Base-by-base conservation (phyloP, 1,140 invertebrate genomes). In the Acromyrmex charruanus region DNA sequence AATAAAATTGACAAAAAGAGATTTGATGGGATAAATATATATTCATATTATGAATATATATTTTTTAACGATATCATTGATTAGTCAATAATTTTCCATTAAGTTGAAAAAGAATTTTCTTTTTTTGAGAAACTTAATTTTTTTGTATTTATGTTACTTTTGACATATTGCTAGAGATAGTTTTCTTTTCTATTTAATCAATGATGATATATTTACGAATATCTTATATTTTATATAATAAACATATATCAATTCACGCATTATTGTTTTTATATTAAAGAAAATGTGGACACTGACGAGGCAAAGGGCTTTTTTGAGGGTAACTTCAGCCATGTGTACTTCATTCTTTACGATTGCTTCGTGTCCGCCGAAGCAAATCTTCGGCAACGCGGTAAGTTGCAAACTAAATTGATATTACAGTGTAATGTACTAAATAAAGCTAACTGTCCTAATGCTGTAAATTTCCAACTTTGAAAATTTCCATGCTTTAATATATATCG, bases 241-340 rank as follows among this genome's bases (percentile, higher is more conserved):
- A 63, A 69, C 0, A 74, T 14, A 0, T 53, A 12, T 35, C 31
- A 53, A 82, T 79, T 28, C 12, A 10, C n/a, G 10, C 12, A 51
- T 51, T 51, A 51, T 51, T 66, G 21, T 81, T 68, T 82, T 49
- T 71, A 51, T 91, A 91, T 94, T 95, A 61, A 96, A 99, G 99
- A 99, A 95, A 98, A 98, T 96, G 98, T 98, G 94, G 98, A 99
- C 93, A 96, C 96, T 74, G 96, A 97, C 89, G 99, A 99, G 96
- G 97, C 98, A 14, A 99, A 99, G 96, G 96, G 96, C 65, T 98
- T 99, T 92, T 99, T 99, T 95, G 98, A 99, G 95, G 97, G 97
- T 53, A 98, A 99, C 95, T 99, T 99, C 94, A 99, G 98, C 93
- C 98, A 99, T 96, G 97, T 99, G 44, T 99, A 99, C 95, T 98